Conservation (phyloP, 2,797 vertebrate genomes). For the Notolabrus celidotus region DNA sequence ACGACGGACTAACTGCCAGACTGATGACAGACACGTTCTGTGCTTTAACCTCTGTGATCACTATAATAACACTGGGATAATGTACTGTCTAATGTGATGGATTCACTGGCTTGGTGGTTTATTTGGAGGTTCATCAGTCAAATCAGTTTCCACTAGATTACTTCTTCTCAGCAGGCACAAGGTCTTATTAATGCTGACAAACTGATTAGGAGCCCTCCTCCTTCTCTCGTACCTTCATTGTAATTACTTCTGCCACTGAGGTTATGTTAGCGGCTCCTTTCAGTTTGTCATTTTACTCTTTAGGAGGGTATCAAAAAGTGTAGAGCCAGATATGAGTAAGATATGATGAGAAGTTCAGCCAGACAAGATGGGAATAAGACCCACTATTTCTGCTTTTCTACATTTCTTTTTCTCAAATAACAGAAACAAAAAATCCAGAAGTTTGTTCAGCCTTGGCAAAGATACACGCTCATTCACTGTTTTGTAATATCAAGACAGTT, state of each 20-base stretch:
- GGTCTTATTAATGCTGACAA: slow-evolving; percentile 71
- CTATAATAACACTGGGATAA: slow-evolving; percentile 51
- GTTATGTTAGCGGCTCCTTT: slow-evolving; percentile 36
- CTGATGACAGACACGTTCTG: slow-evolving; percentile 36
- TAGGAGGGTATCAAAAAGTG: slow-evolving; percentile 15
- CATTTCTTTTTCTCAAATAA: slow-evolving; percentile 5
- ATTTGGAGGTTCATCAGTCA: slow-evolving; percentile 77
- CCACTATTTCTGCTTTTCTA: background rate
- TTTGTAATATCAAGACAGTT: slow-evolving; percentile 18
- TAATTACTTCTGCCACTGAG: slow-evolving; percentile 64
- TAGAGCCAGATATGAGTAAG: background rate
- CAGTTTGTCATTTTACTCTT: slow-evolving; percentile 33
- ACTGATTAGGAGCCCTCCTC: slow-evolving; percentile 62
- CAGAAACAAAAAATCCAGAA: slow-evolving; percentile 12
- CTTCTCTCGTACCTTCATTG: slow-evolving; percentile 39
- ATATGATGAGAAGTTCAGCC: background rate
- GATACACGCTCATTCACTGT: background rate
- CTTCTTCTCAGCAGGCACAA: slow-evolving; percentile 59
- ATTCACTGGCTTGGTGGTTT: slow-evolving; percentile 61
- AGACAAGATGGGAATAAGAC: background rate
- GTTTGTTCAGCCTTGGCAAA: slow-evolving; percentile 13
- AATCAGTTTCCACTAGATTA: slow-evolving; percentile 73
- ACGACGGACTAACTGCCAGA: slow-evolving; percentile 22
- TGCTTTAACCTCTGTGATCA: slow-evolving; percentile 38
- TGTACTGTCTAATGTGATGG: slow-evolving; percentile 65